Conservation (phyloP, 1,140 invertebrate genomes). For the Drosophila varians region DNA sequence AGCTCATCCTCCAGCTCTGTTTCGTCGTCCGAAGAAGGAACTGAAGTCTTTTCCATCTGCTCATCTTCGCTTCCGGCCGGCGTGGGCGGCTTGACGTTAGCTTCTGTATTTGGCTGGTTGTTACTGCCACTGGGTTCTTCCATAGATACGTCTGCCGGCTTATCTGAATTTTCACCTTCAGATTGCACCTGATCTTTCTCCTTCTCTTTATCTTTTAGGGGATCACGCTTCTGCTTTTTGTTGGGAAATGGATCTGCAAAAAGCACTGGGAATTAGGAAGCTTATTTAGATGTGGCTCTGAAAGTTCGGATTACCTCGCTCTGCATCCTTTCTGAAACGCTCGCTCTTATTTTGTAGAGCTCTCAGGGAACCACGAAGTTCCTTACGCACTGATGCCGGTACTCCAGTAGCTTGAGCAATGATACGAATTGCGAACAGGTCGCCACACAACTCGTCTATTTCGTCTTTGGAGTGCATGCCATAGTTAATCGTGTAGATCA, state of each 20-base stretch:
- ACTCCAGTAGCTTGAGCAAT: slow-evolving; percentile 80
- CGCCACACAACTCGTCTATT: slow-evolving; percentile 81
- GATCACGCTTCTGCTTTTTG: slow-evolving; percentile 68
- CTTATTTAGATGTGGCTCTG: neutral
- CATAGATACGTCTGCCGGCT: slow-evolving; percentile 44
- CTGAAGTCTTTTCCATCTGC: slow-evolving; percentile 53
- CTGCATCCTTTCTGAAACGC: slow-evolving; percentile 68
- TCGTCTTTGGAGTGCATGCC: slow-evolving; percentile 82
- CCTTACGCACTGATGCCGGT: slow-evolving; percentile 75
- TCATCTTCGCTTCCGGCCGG: slow-evolving; percentile 51
- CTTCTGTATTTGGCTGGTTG: slow-evolving; percentile 7
- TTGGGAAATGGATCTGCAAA: slow-evolving; percentile 62
- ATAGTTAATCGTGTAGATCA: slow-evolving; percentile 82
- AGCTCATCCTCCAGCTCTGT: slow-evolving; percentile 70
- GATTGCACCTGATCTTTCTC: slow-evolving; percentile 25
- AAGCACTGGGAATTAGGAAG: neutral
- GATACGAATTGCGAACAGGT: slow-evolving; percentile 81
- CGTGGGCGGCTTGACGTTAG: slow-evolving; percentile 24
- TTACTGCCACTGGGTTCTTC: slow-evolving; percentile 19
- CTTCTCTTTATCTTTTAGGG: slow-evolving; percentile 51
- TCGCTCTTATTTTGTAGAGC: slow-evolving; percentile 73
- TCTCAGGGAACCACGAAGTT: slow-evolving; percentile 72
- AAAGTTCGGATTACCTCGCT: slow-evolving; percentile 51
- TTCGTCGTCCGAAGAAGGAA: slow-evolving; percentile 67
- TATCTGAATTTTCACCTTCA: slow-evolving; percentile 33